Conservation (phyloP, 1,140 invertebrate genomes). For the Ceratosolen fusciceps region DNA sequence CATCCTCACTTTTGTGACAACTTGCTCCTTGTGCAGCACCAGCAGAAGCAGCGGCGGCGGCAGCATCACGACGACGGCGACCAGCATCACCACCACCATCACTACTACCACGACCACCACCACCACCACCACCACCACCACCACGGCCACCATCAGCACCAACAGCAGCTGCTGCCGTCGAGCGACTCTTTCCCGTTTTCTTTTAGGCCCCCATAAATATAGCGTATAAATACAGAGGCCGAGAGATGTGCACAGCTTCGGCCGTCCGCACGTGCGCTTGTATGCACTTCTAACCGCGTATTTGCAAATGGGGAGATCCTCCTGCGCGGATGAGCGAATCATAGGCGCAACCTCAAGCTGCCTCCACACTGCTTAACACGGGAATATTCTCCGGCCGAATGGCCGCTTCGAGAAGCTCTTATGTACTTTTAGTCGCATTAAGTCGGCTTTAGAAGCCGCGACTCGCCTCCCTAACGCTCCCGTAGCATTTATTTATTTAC, state of each 20-base stretch:
- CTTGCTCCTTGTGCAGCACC: constrained; percentile 6
- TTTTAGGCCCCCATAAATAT: constrained; percentile 23
- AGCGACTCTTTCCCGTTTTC: constrained; percentile 5
- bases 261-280: constrained; percentile 19
- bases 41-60: too few relatives aligned
- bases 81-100: too few relatives aligned
- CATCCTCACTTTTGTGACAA: constrained; percentile 13
- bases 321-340: neutral
- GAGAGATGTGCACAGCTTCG: neutral
- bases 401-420: too few relatives aligned
- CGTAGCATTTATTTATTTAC: too few relatives aligned
- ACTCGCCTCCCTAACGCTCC: too few relatives aligned
- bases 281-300: constrained; percentile 16
- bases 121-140: too few relatives aligned
- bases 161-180: neutral
- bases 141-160: too few relatives aligned
- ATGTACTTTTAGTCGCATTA: too few relatives aligned
- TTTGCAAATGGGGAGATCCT: neutral
- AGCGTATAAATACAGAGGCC: constrained; percentile 17
- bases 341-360: neutral
- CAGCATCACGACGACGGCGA: too few relatives aligned
- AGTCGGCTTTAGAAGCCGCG: too few relatives aligned
- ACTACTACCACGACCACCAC: too few relatives aligned
- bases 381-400: too few relatives aligned
- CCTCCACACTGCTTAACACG: neutral